Conservation (phyloP, 1,140 invertebrate genomes). For the Aradophagus sp. region DNA sequence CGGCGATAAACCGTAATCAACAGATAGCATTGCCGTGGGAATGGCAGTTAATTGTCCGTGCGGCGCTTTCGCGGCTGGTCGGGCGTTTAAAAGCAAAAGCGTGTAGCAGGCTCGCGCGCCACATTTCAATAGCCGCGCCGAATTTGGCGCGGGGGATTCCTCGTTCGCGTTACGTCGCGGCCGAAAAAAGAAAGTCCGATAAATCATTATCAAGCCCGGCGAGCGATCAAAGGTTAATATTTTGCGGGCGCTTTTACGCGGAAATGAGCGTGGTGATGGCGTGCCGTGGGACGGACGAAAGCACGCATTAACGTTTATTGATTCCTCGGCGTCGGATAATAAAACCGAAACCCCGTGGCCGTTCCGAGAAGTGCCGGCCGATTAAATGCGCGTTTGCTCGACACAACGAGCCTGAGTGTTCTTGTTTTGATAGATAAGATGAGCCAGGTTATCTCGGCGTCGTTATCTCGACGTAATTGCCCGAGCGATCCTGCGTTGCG, state of each 20-base stretch:
- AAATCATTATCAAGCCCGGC: constrained; percentile 20
- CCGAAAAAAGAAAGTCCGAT: constrained; percentile 40
- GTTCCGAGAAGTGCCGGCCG: no score
- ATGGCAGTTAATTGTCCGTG: constrained; percentile 60
- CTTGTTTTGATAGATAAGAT: constrained; percentile 46
- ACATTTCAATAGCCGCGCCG: constrained; percentile 56
- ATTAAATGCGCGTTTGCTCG: no score
- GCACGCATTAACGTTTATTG: no score
- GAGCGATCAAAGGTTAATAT: constrained; percentile 19
- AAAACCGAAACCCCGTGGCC: no score
- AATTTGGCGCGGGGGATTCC: constrained; percentile 46
- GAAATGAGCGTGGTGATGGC: no score
- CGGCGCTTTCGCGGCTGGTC: constrained; percentile 51
- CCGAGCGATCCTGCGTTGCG: constrained; percentile 46
- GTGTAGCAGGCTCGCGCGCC: constrained; percentile 50
- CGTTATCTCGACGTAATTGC: constrained; percentile 52
- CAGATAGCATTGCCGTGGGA: constrained; percentile 62
- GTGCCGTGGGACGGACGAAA: no score
- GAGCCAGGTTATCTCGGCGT: constrained; percentile 43
- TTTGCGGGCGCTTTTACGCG: constrained; percentile 5
- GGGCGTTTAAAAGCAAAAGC: constrained; percentile 66
- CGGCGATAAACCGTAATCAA: constrained; percentile 59
- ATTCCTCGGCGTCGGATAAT: no score
- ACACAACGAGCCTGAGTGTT: no score
- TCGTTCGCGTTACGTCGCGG: constrained; percentile 9